Percentiles rank a stretch among this genome's conserved stretches.
phyloP scores from a whole-genome alignment of 1,140 invertebrate genomes.

The Macrocentrus cingulum region DNA sequence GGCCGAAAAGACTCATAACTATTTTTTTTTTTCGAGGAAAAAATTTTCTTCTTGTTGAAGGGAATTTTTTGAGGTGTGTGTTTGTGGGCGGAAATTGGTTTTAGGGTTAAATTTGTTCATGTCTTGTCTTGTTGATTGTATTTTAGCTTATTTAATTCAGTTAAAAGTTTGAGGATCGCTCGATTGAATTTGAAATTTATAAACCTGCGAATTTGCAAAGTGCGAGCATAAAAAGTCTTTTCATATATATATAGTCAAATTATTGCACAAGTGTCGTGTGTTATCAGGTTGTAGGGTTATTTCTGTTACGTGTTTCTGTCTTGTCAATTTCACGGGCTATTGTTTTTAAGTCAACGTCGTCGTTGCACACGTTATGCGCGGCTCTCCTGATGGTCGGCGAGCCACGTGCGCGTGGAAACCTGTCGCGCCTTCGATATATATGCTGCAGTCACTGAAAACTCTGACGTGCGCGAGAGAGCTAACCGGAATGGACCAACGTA shows the following conservation, averaged over 20 bases:
- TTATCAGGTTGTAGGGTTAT: too few species aligned
- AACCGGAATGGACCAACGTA: constrained; percentile 17
- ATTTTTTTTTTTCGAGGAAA: too few species aligned
- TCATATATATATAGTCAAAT: neutral
- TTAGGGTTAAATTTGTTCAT: too few species aligned
- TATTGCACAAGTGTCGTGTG: too few species aligned
- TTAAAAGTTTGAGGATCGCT: neutral
- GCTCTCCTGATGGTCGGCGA: constrained; percentile 14
- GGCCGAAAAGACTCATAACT: constrained; percentile 45
- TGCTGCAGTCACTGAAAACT: constrained; percentile 26
- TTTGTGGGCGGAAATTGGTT: too few species aligned
- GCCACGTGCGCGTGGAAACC: constrained; percentile 35
- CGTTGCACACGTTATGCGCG: too few species aligned
- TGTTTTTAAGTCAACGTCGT: too few species aligned
- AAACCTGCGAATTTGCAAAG: neutral
- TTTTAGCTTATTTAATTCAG: neutral
- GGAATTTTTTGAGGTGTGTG: too few species aligned
- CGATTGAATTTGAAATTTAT: constrained; percentile 1
- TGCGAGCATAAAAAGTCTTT: neutral
- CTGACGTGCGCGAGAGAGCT: constrained; percentile 4
- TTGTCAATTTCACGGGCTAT: too few species aligned
- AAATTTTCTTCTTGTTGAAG: too few species aligned
- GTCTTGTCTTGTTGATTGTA: neutral
- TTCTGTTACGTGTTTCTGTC: too few species aligned
- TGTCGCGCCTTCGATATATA: constrained; percentile 29